A percentile compares a stretch with the other conserved stretches of the same genome.
These are phyloP conservation scores for Oligia strigilis DNA, from an alignment of 2,888 invertebrate genomes.

Conservation along the genomic window DNA sequence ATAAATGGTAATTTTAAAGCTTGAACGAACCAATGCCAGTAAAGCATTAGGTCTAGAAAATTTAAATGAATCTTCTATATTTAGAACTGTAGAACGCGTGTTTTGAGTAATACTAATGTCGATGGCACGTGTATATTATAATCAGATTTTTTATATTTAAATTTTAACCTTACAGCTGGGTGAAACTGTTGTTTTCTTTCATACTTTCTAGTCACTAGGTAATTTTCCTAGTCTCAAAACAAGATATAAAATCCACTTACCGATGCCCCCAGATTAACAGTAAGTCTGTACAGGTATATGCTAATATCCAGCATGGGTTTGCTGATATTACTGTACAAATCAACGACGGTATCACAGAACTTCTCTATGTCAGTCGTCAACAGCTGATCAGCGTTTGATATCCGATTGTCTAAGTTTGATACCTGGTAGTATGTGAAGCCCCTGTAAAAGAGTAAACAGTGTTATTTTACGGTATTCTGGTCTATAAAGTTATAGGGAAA, in stretches of 20 bases:
- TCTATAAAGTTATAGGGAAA: neutral
- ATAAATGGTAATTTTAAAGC: slow-evolving; percentile 1
- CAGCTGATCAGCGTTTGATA: slow-evolving; percentile 98
- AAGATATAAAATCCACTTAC: slow-evolving; percentile 81
- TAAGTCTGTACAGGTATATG: slow-evolving; percentile 97
- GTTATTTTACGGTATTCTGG: neutral
- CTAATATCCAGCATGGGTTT: slow-evolving; percentile 98
- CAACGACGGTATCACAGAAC: slow-evolving; percentile 98
- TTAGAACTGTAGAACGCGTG: neutral
- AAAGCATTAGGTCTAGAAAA: neutral
- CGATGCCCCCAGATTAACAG: slow-evolving; percentile 95
- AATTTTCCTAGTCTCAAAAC: neutral
- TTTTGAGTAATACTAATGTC: neutral
- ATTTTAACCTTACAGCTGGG: neutral
- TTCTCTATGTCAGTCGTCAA: slow-evolving; percentile 99
- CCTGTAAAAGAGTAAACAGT: slow-evolving; percentile 83
- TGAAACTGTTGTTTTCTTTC: neutral
- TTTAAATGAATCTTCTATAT: slow-evolving; percentile 2
- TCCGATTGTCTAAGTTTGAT: slow-evolving; percentile 98
- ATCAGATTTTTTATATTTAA: neutral
- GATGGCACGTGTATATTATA: neutral
- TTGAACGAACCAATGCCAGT: neutral
- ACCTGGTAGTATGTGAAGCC: slow-evolving; percentile 99
- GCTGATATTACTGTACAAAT: slow-evolving; percentile 98
- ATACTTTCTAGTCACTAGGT: neutral